phyloP scores from a whole-genome alignment of 1,140 invertebrate species.

The Drosophila mojavensis region DNA sequence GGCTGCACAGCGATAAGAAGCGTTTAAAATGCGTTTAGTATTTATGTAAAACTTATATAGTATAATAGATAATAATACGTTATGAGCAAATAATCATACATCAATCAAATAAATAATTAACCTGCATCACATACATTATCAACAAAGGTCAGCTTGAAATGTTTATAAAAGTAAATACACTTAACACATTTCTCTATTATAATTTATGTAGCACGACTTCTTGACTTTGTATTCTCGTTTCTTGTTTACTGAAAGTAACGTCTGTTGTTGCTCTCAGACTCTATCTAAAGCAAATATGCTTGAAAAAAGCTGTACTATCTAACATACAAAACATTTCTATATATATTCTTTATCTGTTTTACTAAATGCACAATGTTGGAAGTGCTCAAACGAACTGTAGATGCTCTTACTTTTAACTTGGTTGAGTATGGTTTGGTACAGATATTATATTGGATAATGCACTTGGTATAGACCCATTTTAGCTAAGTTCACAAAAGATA shows the following conservation, averaged over 20 bases:
- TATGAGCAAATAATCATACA: no score
- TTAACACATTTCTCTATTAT: not conserved
- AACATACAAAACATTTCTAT: not conserved
- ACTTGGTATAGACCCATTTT: no score
- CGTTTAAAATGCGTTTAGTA: constrained; percentile 1
- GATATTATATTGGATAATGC: no score
- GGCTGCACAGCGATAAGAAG: not conserved
- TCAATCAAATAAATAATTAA: no score
- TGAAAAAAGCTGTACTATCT: constrained; percentile 9
- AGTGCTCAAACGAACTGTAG: not conserved
- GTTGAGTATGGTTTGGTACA: no score
- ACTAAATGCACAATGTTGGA: not conserved
- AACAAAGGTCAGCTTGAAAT: not conserved
- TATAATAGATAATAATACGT: no score
- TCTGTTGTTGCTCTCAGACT: not conserved
- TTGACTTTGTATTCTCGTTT: not conserved
- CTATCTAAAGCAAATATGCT: not conserved
- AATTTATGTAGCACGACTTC: not conserved
- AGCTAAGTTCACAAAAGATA: no score
- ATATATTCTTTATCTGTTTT: not conserved
- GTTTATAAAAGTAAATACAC: no score
- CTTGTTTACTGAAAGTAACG: not conserved
- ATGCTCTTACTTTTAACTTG: not conserved
- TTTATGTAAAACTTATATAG: no score
- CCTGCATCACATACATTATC: no score